Percentiles rank a stretch among this genome's conserved stretches.
Evolutionary conservation across 1,140 invertebrate genomes (phyloP).

Genomic region (Sinonovacula constricta): DNA sequence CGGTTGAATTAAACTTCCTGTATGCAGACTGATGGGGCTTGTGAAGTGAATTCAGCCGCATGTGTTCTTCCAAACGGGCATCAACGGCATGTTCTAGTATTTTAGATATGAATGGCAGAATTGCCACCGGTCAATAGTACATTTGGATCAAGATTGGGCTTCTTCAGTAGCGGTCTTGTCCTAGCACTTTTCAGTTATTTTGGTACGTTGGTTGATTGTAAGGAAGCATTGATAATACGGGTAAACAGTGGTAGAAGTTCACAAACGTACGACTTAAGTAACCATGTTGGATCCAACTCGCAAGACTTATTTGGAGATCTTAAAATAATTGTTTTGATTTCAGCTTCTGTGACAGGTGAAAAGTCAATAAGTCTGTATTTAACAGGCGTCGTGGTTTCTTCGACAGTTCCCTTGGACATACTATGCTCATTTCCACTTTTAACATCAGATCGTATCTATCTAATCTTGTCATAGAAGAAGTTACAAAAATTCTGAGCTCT

Average conservation of each 20-base stretch:
- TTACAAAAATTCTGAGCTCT: too few relatives aligned
- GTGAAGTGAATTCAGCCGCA: neutral
- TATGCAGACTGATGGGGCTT: constrained; percentile 18
- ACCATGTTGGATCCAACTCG: neutral
- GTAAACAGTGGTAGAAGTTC: neutral
- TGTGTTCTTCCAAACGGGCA: constrained; percentile 3
- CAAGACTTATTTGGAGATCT: neutral
- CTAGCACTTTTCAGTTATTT: neutral
- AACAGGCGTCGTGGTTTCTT: too few relatives aligned
- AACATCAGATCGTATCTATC: too few relatives aligned
- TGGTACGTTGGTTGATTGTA: neutral
- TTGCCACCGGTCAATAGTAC: constrained; percentile 1
- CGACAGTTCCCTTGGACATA: too few relatives aligned
- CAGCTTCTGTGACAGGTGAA: too few relatives aligned
- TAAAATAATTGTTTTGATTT: neutral
- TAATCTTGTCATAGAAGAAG: too few relatives aligned
- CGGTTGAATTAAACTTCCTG: neutral
- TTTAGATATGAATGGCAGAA: neutral
- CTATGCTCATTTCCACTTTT: too few relatives aligned
- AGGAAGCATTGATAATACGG: neutral
- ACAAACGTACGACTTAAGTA: neutral
- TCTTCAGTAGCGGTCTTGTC: neutral
- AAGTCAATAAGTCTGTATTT: too few relatives aligned
- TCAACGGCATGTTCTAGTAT: constrained; percentile 4
- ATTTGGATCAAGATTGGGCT: constrained; percentile 4